Percentiles rank a stretch among this genome's conserved stretches.
These are phyloP conservation scores for Julus scandinavius DNA, from an alignment of 2,888 invertebrate genomes.

Conservation along the genomic window DNA sequence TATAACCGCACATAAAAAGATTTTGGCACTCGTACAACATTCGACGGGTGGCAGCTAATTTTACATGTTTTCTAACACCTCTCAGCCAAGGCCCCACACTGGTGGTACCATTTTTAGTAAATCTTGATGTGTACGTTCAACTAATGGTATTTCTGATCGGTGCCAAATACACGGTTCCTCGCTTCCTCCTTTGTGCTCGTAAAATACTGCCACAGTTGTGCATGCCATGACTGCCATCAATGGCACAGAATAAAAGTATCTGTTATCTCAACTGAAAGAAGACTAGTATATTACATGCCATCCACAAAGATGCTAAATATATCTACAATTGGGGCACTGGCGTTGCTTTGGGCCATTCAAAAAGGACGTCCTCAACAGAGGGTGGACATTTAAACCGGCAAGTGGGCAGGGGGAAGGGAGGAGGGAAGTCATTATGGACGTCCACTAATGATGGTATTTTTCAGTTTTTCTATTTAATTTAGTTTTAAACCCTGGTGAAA, in stretches of 20 bases:
- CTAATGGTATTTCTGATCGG: not conserved
- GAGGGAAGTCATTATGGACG: no score
- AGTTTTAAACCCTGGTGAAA: no score
- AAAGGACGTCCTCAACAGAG: no score
- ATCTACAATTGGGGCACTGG: not conserved
- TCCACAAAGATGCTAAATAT: no score
- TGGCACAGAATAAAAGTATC: not conserved
- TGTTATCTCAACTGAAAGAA: not conserved
- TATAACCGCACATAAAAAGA: not conserved
- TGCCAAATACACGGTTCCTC: slow-evolving; percentile 14
- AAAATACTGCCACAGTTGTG: not conserved
- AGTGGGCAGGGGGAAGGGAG: no score
- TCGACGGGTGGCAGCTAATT: not conserved
- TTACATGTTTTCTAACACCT: slow-evolving; percentile 12
- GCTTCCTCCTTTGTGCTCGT: not conserved
- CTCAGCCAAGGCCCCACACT: not conserved
- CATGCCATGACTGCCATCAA: not conserved
- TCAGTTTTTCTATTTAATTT: no score
- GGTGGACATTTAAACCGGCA: no score
- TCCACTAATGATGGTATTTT: no score
- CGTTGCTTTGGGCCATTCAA: no score
- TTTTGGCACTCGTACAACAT: not conserved
- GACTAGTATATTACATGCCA: not conserved
- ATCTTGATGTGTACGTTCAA: slow-evolving; percentile 3
- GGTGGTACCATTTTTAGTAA: not conserved